phyloP scores from a whole-genome alignment of 2,888 invertebrate genomes.

The Tiliacea citrago region DNA sequence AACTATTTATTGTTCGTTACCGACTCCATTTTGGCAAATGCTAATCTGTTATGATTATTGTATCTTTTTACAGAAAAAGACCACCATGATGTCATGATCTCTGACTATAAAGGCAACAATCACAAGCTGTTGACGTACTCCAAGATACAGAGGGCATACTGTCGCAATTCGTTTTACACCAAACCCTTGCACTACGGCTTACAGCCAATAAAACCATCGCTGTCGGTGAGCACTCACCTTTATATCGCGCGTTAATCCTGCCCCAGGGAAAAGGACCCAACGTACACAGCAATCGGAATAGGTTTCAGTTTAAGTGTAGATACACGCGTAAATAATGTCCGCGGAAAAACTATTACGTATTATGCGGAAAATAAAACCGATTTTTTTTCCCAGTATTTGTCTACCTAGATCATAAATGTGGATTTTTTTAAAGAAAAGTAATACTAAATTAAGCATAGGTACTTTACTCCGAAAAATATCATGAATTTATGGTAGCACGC shows the following conservation, averaged over 20 bases:
- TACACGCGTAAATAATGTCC: constrained; percentile 22
- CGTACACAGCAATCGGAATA: constrained; percentile 57
- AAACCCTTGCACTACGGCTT: constrained; percentile 69
- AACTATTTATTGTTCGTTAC: neutral
- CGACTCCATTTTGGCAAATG: too few relatives aligned
- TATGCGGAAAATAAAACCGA: neutral
- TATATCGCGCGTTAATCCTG: constrained; percentile 68
- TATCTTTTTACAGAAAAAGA: neutral
- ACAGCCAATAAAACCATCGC: constrained; percentile 73
- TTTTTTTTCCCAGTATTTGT: constrained; percentile 5
- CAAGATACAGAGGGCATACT: constrained; percentile 53
- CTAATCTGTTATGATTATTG: neutral
- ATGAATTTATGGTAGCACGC: neutral
- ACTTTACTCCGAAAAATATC: neutral
- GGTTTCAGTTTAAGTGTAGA: constrained; percentile 54
- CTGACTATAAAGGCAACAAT: constrained; percentile 42
- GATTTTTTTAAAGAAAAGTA: neutral
- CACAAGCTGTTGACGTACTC: constrained; percentile 34
- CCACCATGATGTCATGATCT: neutral
- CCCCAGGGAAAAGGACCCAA: constrained; percentile 63
- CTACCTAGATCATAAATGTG: neutral
- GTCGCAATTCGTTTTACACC: constrained; percentile 71
- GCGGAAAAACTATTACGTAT: constrained; percentile 18
- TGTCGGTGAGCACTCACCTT: constrained; percentile 66
- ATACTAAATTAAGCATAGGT: neutral